Evolutionary conservation across 2,888 invertebrate species (phyloP), one percentile per base, ranked within the genome.

Genomic region (Stratiomys singularior): DNA sequence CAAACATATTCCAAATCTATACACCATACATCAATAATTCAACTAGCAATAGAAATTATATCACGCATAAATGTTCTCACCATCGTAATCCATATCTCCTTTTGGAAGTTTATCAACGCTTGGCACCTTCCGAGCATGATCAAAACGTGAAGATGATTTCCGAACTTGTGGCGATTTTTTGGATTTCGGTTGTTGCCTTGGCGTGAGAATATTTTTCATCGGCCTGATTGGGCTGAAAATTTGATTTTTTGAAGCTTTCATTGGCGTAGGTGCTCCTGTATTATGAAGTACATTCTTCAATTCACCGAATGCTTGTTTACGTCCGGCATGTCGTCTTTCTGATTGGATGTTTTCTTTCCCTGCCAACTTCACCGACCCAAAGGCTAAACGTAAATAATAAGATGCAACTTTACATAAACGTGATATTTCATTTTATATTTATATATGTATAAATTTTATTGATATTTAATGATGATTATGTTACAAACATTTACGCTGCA

Each of bases 221-320:
- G 60, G 37, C 7, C 52, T 15, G 5, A 21, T 15, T 11, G 58
- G 44, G n/a, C 60, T 74, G 74, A 74, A 60, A 11, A 58, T 18
- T 37, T 58, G 18, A 37, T 15, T 30, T 58, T 74, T 58, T 5
- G 37, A 13, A 23, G 74, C 18, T 37, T 74, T 74, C 74, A 74
- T 74, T 2, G 74, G 74, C 7, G 74, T 74, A n/a, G 74, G 58
- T 23, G 60, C 74, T n/a, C 74, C 74, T 4, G 74, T 74, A 21
- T 74, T 74, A 44, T 74, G 74, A 4, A 74, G 58, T 1, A 74
- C 74, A 58, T 74, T 74, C 37, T 74, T 74, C 44, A 74, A 60
- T 58, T 74, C 74, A 13, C 74, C 74, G 27, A 74, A 74, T 21
- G 60, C 74, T 74, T 58, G 58, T 74, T 74, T 74, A n/a, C 74